A percentile compares a stretch with the other conserved stretches of the same genome.
Conservation (phyloP, 1,140 invertebrate genomes). For the Aphelenchoides besseyi region DNA sequence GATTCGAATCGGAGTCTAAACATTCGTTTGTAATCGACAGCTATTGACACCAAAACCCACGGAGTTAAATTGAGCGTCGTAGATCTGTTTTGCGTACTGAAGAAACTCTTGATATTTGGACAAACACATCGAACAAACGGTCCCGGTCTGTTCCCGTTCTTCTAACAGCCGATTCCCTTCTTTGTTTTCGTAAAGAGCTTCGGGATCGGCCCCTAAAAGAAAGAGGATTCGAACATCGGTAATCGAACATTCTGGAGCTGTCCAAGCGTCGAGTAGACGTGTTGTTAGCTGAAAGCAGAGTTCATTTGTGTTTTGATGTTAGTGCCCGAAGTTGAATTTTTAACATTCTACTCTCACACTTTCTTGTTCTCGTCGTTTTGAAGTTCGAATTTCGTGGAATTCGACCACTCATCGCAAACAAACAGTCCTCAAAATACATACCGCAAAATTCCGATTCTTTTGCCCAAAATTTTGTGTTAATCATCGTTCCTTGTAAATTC, state of each 20-base stretch:
- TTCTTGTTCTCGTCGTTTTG: conserved; percentile 14
- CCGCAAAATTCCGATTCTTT: too few species aligned
- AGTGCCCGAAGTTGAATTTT: not conserved
- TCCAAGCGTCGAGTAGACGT: conserved; percentile 49
- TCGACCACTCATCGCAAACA: not conserved
- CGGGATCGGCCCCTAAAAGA: conserved; percentile 45
- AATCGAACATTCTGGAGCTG: conserved; percentile 49
- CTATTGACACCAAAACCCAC: conserved; percentile 17
- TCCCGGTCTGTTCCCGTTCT: conserved; percentile 40
- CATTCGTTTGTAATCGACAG: not conserved
- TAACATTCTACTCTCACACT: not conserved
- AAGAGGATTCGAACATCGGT: conserved; percentile 52
- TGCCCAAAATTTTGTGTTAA: too few species aligned
- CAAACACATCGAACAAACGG: conserved; percentile 24
- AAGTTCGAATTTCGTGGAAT: conserved; percentile 2
- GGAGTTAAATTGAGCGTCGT: conserved; percentile 32
- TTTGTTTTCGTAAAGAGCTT: conserved; percentile 40
- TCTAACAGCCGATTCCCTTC: conserved; percentile 42
- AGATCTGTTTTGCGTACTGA: conserved; percentile 28
- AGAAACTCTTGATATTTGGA: conserved; percentile 38
- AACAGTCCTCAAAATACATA: too few species aligned
- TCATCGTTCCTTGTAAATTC: too few species aligned
- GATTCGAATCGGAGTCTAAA: conserved; percentile 29
- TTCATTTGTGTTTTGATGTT: conserved; percentile 12
- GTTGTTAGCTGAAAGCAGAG: conserved; percentile 41